A percentile compares a stretch with the other conserved stretches of the same genome.
Evolutionary conservation across 2,888 invertebrate genomes (phyloP).

Genomic region (Onchidella celtica): DNA sequence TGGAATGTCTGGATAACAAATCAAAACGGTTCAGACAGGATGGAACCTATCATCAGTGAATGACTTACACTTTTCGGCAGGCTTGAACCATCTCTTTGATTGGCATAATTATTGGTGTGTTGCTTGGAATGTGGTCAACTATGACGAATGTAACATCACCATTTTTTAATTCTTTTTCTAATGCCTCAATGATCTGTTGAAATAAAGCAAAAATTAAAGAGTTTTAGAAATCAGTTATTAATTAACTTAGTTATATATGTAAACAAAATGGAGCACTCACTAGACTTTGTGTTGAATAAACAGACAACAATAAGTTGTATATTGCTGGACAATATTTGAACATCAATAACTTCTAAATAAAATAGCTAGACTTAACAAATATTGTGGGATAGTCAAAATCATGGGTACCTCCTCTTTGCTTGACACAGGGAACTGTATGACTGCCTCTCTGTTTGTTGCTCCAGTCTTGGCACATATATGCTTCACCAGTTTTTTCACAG

Average conservation of each 20-base stretch:
- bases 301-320: too few species aligned
- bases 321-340: too few species aligned
- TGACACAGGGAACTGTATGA: conserved; percentile 66
- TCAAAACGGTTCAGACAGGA: too few species aligned
- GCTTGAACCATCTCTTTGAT: conserved; percentile 68
- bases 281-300: too few species aligned
- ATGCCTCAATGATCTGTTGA: conserved; percentile 65
- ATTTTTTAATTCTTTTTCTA: conserved; percentile 56
- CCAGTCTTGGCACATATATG: conserved; percentile 69
- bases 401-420: conserved; percentile 61
- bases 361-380: too few species aligned
- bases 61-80: conserved; percentile 70
- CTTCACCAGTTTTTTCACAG: conserved; percentile 73
- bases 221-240: not conserved
- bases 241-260: too few species aligned
- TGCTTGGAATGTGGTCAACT: conserved; percentile 79
- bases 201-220: not conserved
- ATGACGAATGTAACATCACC: conserved; percentile 71
- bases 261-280: too few species aligned
- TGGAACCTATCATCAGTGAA: too few species aligned
- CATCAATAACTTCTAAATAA: too few species aligned
- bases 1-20: too few species aligned
- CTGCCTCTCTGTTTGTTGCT: conserved; percentile 65
- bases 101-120: conserved; percentile 76
- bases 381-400: too few species aligned